phyloP scores from a whole-genome alignment of 2,888 invertebrate genomes.

The Tetrapedia diversipes region DNA sequence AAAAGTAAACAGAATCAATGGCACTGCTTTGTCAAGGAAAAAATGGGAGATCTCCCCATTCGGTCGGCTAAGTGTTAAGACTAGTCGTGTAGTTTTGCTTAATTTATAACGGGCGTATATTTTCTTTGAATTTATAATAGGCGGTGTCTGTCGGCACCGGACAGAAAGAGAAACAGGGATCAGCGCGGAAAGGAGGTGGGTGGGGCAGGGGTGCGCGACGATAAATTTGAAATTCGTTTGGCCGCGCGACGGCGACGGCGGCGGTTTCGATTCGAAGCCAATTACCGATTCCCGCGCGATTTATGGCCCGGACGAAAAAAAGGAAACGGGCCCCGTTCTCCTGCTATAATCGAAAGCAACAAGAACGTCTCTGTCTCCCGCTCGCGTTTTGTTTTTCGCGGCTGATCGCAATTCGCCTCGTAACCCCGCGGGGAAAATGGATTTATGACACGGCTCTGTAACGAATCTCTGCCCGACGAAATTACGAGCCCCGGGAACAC shows the following conservation, averaged over 20 bases:
- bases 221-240: slow-evolving; percentile 36
- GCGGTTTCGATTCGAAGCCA: slow-evolving; percentile 38
- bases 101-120: too few relatives aligned
- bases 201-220: too few relatives aligned
- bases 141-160: too few relatives aligned
- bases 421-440: slow-evolving; percentile 37
- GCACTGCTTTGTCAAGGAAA: too few relatives aligned
- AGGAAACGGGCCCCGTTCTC: slow-evolving; percentile 1
- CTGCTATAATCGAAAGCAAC: slow-evolving; percentile 49
- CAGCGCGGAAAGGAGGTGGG: neutral
- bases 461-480: slow-evolving; percentile 1
- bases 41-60: too few relatives aligned
- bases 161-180: too few relatives aligned
- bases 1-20: too few relatives aligned
- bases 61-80: too few relatives aligned
- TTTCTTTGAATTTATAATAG: too few relatives aligned
- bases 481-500: neutral
- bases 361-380: slow-evolving; percentile 35
- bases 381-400: slow-evolving; percentile 35
- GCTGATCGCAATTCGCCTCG: slow-evolving; percentile 48
- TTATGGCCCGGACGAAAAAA: slow-evolving; percentile 34
- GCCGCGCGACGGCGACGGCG: slow-evolving; percentile 3
- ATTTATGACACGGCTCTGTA: slow-evolving; percentile 41
- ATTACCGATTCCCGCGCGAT: slow-evolving; percentile 47
- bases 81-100: too few relatives aligned